These are phyloP conservation scores for Stictonetta naevosa DNA, from an alignment of 2,113 vertebrate genomes.

Conservation along the genomic window DNA sequence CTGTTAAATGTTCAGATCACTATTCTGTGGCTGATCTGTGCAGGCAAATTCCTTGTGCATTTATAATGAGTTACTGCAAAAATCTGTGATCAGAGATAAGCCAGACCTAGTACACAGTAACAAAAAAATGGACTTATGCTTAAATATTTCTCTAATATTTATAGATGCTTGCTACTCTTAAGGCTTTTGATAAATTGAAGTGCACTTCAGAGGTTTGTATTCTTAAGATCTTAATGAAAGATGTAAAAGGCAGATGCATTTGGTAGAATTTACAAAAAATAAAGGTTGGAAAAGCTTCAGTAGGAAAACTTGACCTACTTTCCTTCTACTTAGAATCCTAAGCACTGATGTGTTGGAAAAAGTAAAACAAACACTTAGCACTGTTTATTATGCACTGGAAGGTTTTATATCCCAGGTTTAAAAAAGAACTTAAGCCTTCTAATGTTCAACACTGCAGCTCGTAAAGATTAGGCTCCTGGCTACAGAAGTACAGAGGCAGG, in stretches of 20 bases:
- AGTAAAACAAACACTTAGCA: background rate
- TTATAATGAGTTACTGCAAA: conserved; percentile 10
- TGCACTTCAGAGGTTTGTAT: background rate
- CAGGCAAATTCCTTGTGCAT: conserved; percentile 11
- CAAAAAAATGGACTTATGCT: background rate
- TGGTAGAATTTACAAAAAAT: background rate
- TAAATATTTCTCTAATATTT: conserved; percentile 9
- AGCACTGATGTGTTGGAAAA: background rate
- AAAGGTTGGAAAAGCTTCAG: background rate
- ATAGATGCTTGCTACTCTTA: background rate
- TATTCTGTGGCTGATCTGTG: background rate
- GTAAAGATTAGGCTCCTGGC: background rate
- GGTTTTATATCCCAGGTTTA: background rate
- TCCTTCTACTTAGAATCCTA: background rate
- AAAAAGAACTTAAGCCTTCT: background rate
- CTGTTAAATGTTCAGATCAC: background rate
- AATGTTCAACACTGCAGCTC: background rate
- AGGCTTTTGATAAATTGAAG: background rate
- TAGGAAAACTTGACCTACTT: background rate
- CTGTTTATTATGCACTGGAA: background rate
- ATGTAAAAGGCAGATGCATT: background rate
- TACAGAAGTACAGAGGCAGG: background rate
- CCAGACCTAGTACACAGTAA: background rate
- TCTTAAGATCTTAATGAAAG: background rate
- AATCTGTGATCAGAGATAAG: conserved; percentile 16